Conservation (phyloP, 1,140 invertebrate genomes). For the Rhyacophila brunnea region DNA sequence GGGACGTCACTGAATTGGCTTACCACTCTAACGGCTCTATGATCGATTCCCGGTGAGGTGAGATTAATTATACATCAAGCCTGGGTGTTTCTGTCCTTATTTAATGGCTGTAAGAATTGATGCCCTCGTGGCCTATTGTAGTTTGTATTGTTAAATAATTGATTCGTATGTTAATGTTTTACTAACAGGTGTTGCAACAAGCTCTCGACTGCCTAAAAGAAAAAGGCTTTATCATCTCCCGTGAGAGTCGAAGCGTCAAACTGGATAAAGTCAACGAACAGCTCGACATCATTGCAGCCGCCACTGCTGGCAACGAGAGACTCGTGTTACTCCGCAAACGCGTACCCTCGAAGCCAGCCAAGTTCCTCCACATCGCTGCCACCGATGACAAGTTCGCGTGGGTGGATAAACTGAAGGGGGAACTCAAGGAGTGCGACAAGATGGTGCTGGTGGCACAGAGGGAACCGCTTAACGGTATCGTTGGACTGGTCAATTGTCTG, state of each 20-base stretch:
- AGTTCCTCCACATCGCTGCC: slow-evolving; percentile 44
- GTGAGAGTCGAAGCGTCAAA: slow-evolving; percentile 43
- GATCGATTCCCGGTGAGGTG: no score
- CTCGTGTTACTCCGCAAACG: slow-evolving; percentile 47
- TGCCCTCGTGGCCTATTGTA: background rate
- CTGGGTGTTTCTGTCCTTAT: no score
- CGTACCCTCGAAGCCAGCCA: slow-evolving; percentile 45
- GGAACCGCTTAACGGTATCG: slow-evolving; percentile 69
- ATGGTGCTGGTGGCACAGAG: slow-evolving; percentile 61
- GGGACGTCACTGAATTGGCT: no score
- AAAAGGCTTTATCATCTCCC: slow-evolving; percentile 53
- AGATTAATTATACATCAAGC: no score
- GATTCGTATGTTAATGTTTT: slow-evolving; percentile 16
- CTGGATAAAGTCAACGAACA: slow-evolving; percentile 40
- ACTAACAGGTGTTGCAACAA: slow-evolving; percentile 43
- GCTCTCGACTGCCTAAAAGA: slow-evolving; percentile 44
- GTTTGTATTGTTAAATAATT: background rate
- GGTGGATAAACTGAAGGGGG: slow-evolving; percentile 53
- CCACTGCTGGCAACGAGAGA: slow-evolving; percentile 47
- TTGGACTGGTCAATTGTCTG: slow-evolving; percentile 81
- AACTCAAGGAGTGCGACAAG: slow-evolving; percentile 55
- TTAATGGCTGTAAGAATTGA: background rate
- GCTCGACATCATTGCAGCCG: slow-evolving; percentile 47
- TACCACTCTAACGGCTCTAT: no score
- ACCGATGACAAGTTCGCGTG: slow-evolving; percentile 43